A percentile compares a stretch with the other conserved stretches of the same genome.
Evolutionary conservation across 2,888 invertebrate genomes (phyloP).

Genomic region (Bellardia bayeri): DNA sequence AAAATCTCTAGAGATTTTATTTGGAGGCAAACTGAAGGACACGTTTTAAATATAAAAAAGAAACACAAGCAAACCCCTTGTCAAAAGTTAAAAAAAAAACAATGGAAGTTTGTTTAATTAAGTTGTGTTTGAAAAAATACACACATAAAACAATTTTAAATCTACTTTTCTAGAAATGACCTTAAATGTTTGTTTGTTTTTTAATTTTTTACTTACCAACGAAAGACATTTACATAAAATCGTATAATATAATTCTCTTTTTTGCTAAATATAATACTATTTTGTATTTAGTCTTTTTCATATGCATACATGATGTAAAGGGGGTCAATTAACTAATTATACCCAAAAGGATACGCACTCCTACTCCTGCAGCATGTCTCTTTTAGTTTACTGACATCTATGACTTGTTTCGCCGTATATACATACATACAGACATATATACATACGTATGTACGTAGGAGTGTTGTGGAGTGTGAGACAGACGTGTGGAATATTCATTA

Average conservation of each 20-base stretch:
- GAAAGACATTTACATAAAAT: slow-evolving; percentile 49
- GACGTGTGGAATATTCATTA: slow-evolving; percentile 11
- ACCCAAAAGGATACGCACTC: slow-evolving; percentile 66
- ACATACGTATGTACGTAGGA: too few relatives aligned
- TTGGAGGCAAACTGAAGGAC: slow-evolving; percentile 38
- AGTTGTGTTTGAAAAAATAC: slow-evolving; percentile 62
- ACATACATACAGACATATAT: too few relatives aligned
- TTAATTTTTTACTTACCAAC: background rate
- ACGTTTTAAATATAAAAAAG: slow-evolving; percentile 39
- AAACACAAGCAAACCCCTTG: slow-evolving; percentile 56
- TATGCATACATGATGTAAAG: slow-evolving; percentile 34
- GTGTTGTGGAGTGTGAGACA: background rate
- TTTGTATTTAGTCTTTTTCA: slow-evolving; percentile 19
- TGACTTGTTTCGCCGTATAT: background rate
- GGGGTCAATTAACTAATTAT: slow-evolving; percentile 75
- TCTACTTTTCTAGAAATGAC: slow-evolving; percentile 35
- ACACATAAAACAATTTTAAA: slow-evolving; percentile 73
- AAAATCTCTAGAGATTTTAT: slow-evolving; percentile 67
- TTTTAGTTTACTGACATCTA: slow-evolving; percentile 11
- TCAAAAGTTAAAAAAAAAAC: slow-evolving; percentile 62
- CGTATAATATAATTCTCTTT: background rate
- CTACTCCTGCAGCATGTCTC: slow-evolving; percentile 15
- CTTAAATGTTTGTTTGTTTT: slow-evolving; percentile 7
- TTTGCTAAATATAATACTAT: slow-evolving; percentile 9
- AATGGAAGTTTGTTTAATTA: slow-evolving; percentile 71